A percentile compares a stretch with the other conserved stretches of the same genome.
These are phyloP conservation scores for Lytechinus variegatus DNA, from an alignment of 35 echinoderm and acorn worm genomes.

Conservation along the genomic window DNA sequence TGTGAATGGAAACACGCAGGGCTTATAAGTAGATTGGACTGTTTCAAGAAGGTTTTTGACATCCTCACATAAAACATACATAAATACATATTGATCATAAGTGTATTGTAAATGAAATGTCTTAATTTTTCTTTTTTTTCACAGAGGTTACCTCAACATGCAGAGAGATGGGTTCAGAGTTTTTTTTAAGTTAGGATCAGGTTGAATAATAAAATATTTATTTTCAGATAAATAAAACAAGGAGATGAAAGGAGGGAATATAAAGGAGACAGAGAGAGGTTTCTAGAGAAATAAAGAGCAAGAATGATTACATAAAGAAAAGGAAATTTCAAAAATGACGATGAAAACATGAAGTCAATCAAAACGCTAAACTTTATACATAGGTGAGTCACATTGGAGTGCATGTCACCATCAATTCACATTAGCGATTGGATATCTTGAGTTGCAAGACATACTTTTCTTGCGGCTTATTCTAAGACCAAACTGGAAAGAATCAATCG, in stretches of 20 bases:
- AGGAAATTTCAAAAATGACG: neutral
- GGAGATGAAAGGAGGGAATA: neutral
- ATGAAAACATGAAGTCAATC: neutral
- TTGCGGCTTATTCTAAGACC: neutral
- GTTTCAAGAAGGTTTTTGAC: too few species aligned
- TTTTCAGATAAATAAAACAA: neutral
- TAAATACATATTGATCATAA: too few species aligned
- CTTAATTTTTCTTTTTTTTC: neutral
- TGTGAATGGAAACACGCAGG: neutral
- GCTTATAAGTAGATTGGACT: too few species aligned
- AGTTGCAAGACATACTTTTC: neutral
- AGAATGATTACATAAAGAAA: neutral
- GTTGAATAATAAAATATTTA: too few species aligned
- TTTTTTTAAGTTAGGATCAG: too few species aligned
- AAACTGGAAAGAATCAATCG: slow-evolving; percentile 1
- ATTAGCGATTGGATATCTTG: neutral
- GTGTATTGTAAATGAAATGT: too few species aligned
- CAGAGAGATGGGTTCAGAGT: too few species aligned
- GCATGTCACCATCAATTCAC: neutral
- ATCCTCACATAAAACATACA: too few species aligned
- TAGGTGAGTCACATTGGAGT: neutral
- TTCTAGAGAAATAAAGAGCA: neutral
- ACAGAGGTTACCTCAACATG: neutral
- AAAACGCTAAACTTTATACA: neutral
- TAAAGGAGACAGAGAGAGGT: neutral